Evolutionary conservation across 1,140 invertebrate genomes (phyloP).

Genomic region (Tenebrio molitor): DNA sequence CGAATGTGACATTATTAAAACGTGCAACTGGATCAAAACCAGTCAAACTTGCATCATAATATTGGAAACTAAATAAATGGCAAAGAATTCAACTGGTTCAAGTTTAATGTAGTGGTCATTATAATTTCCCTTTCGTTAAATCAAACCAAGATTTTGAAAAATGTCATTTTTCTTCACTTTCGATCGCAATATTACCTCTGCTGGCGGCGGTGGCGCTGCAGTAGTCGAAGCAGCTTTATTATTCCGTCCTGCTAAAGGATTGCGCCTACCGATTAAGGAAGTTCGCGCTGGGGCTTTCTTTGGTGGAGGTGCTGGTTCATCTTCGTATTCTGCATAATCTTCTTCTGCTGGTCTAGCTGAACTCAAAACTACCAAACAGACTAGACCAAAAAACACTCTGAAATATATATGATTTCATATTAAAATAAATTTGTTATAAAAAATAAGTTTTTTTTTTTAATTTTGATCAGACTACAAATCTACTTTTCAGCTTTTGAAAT

Average conservation of each 20-base stretch:
- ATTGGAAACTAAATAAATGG: background rate
- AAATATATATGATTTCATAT: too few species aligned
- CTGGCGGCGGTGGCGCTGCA: slow-evolving; percentile 52
- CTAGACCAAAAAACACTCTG: slow-evolving; percentile 58
- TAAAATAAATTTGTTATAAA: too few species aligned
- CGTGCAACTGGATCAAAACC: background rate
- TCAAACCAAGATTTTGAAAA: too few species aligned
- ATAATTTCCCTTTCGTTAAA: too few species aligned
- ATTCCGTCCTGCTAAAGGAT: slow-evolving; percentile 57
- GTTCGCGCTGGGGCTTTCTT: slow-evolving; percentile 58
- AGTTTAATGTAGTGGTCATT: too few species aligned
- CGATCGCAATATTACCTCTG: slow-evolving; percentile 25
- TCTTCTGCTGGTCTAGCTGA: slow-evolving; percentile 61
- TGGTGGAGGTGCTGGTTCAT: slow-evolving; percentile 61
- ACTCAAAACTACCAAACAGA: slow-evolving; percentile 57
- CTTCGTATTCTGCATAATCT: slow-evolving; percentile 60
- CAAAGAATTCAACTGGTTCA: slow-evolving; percentile 1
- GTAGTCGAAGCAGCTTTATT: slow-evolving; percentile 59
- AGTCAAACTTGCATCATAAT: slow-evolving; percentile 19
- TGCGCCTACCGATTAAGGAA: slow-evolving; percentile 59
- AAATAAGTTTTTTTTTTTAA: too few species aligned
- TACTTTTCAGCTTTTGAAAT: too few species aligned
- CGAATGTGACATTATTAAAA: background rate
- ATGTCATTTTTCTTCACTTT: too few species aligned
- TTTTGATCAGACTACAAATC: too few species aligned